Conservation (phyloP, 2,888 invertebrate species). For the Macrophya annulata region DNA sequence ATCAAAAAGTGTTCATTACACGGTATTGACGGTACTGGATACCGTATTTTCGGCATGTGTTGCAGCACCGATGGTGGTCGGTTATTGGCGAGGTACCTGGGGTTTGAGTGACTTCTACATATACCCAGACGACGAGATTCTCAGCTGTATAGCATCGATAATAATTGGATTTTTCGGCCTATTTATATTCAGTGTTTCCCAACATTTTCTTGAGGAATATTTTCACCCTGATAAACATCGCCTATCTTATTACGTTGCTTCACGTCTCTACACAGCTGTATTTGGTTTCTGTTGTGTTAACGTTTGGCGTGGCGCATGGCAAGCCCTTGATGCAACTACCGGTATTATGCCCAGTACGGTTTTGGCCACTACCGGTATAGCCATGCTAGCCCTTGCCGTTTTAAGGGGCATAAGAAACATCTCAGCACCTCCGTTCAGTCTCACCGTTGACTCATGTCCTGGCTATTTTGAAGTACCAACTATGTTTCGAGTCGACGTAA, state of each 20-base stretch:
- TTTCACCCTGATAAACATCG: conserved; percentile 87
- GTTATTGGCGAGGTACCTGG: conserved; percentile 95
- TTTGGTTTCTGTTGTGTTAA: conserved; percentile 92
- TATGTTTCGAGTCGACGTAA: conserved; percentile 91
- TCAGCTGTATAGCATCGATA: conserved; percentile 86
- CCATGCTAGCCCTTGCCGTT: conserved; percentile 85
- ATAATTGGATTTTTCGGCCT: conserved; percentile 87
- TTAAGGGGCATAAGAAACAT: conserved; percentile 89
- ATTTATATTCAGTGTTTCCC: conserved; percentile 86
- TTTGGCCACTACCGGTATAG: conserved; percentile 84
- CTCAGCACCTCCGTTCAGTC: conserved; percentile 90
- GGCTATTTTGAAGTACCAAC: conserved; percentile 93
- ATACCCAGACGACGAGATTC: conserved; percentile 82
- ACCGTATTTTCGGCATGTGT: conserved; percentile 86
- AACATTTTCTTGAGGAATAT: conserved; percentile 81
- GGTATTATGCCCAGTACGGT: conserved; percentile 82
- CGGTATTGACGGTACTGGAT: conserved; percentile 86
- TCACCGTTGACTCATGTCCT: conserved; percentile 87
- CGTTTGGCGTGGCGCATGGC: conserved; percentile 94
- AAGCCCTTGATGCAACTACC: conserved; percentile 87
- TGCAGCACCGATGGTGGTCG: conserved; percentile 90
- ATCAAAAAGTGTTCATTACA: conserved; percentile 80
- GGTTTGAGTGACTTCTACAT: conserved; percentile 88
- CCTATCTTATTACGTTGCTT: conserved; percentile 86
- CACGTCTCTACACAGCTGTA: conserved; percentile 88